Percentiles rank a stretch among this genome's conserved stretches.
Conservation (phyloP, 2,797 vertebrate species). For the Pseudochaenichthys georgianus region DNA sequence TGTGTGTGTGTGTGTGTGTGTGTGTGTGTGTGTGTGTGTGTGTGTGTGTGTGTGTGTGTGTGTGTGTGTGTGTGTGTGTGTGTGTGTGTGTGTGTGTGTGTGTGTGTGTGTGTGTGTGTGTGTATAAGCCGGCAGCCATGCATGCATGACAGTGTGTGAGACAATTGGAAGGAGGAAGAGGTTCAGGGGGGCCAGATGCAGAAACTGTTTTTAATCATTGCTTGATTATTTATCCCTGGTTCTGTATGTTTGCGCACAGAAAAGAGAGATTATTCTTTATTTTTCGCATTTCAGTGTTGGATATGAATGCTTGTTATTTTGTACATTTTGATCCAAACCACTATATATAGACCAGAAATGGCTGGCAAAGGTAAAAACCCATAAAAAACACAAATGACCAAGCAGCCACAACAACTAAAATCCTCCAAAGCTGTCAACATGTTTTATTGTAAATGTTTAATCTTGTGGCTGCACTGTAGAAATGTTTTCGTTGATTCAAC, state of each 20-base stretch:
- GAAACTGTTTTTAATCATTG: conserved; percentile 10
- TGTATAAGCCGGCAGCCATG: conserved; percentile 55
- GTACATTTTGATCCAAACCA: neutral
- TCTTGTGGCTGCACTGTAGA: too few species aligned
- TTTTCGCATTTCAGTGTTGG: neutral
- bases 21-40: conserved; percentile 43
- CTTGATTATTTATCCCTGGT: conserved; percentile 17
- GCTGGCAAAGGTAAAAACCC: neutral
- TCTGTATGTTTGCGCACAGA: neutral
- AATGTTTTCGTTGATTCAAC: too few species aligned
- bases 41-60: conserved; percentile 40
- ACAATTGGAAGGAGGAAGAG: conserved; percentile 67
- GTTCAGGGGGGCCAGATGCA: conserved; percentile 58
- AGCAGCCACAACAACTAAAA: too few species aligned
- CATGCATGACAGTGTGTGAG: conserved; percentile 58
- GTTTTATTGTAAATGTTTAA: too few species aligned
- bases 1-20: conserved; percentile 34
- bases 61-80: conserved; percentile 41
- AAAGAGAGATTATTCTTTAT: neutral
- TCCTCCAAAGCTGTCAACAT: too few species aligned
- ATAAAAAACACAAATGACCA: too few species aligned
- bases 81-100: conserved; percentile 39
- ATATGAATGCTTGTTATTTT: neutral
- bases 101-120: conserved; percentile 45
- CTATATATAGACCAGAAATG: neutral